phyloP scores from a whole-genome alignment of 2,888 invertebrate genomes.

The Zeuzera pyrina region DNA sequence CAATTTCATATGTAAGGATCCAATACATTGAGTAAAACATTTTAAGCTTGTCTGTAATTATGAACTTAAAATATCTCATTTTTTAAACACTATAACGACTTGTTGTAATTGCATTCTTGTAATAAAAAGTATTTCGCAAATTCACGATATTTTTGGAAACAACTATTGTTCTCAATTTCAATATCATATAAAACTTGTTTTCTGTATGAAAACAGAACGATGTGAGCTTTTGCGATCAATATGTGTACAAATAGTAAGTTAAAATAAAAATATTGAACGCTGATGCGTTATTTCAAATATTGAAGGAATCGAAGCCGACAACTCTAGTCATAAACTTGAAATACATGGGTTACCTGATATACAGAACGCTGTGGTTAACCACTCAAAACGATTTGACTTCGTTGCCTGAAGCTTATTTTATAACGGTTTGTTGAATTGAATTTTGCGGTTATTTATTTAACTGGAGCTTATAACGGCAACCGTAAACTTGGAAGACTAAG shows the following conservation, averaged over 20 bases:
- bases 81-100: too few relatives aligned
- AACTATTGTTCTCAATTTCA: too few relatives aligned
- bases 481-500: slow-evolving; percentile 23
- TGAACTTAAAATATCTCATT: too few relatives aligned
- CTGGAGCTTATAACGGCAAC: slow-evolving; percentile 40
- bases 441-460: slow-evolving; percentile 72
- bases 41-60: too few relatives aligned
- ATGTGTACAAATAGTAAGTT: slow-evolving; percentile 43
- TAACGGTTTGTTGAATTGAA: slow-evolving; percentile 71
- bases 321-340: slow-evolving; percentile 54
- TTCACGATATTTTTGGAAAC: slow-evolving; percentile 12
- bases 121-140: too few relatives aligned
- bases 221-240: slow-evolving; percentile 32
- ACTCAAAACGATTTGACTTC: slow-evolving; percentile 67
- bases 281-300: slow-evolving; percentile 41
- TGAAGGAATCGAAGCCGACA: slow-evolving; percentile 40
- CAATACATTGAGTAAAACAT: too few relatives aligned
- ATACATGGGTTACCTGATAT: slow-evolving; percentile 60
- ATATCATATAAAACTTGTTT: slow-evolving; percentile 32
- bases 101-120: too few relatives aligned
- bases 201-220: slow-evolving; percentile 17
- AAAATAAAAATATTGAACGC: too few relatives aligned
- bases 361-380: slow-evolving; percentile 65
- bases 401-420: slow-evolving; percentile 65
- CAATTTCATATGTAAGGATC: too few relatives aligned